Base-by-base conservation (phyloP, 2,113 vertebrate genomes). In the Plotosus lineatus region DNA sequence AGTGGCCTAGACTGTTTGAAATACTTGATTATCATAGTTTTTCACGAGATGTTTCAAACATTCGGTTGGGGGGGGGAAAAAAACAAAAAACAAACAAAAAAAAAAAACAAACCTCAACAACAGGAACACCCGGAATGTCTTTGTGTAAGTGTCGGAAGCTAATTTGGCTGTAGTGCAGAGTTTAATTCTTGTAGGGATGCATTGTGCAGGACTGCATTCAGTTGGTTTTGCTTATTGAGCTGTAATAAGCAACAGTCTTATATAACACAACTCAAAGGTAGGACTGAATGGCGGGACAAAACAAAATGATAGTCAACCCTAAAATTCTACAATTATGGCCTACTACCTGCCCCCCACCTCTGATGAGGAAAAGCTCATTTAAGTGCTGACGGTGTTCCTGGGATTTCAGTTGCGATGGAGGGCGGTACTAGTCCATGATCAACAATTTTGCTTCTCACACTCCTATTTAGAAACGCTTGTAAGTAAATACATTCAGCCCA, bases 161-260 rank as follows among this genome's bases (percentile, higher is more conserved):
- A 33, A 76, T 46, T 81, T n/a, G 50, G 33, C 33, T 40, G 28
- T 56, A 48, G 21, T 26, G 12, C 69, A 60, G 28, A 38, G 58
- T 81, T 63, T 66, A 46, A 75, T 71, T 51, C 71, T 75, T 40
- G 44, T 53, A 38, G 21, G 31, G 40, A 74, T 38, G 44, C 58
- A 15, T 61, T 80, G 71, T 40, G 17, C 42, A 31, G 50, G n/a
- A n/a, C 14, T 11, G 31, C 44, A 50, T 23, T 51, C 33, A 71
- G n/a, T 81, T 76, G 66, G 19, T 86, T 81, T 85, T 84, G 86
- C 85, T 90, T 85, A 81, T 73, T 58, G n/a, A 72, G 85, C 36
- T 38, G 28, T 55, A 23, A 75, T 75, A 40, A 75, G 73, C 19
- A 55, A 26, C 15, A n/a, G 5, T 56, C 75, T 75, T 61, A 38